These are phyloP conservation scores for Smutsia temminckii DNA, from an alignment of 2,797 vertebrate genomes.

Conservation along the genomic window DNA sequence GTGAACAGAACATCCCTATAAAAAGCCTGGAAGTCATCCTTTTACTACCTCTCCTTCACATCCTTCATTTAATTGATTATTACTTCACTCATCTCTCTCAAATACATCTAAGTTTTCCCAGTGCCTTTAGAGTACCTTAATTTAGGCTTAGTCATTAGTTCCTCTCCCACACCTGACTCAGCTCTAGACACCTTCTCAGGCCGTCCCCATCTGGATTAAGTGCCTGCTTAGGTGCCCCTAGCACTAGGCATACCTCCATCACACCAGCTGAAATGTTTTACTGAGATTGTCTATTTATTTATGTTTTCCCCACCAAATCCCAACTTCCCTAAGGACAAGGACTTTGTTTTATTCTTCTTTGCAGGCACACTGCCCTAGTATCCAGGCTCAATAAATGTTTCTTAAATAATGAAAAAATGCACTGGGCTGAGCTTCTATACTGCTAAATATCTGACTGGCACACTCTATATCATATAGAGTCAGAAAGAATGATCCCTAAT, in stretches of 20 bases:
- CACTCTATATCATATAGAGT: neutral
- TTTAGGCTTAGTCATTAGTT: neutral
- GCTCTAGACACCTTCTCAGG: neutral
- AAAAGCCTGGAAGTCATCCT: neutral
- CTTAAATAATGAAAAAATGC: neutral
- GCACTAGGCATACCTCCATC: neutral
- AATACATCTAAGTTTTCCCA: neutral
- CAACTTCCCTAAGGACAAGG: neutral
- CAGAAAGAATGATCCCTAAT: neutral
- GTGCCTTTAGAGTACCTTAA: neutral
- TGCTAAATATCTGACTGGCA: neutral
- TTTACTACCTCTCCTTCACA: neutral
- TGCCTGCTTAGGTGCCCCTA: neutral
- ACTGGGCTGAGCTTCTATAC: neutral
- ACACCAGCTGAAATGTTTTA: neutral
- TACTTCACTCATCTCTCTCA: neutral
- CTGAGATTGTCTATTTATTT: neutral
- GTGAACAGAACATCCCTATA: neutral
- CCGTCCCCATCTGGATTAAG: neutral
- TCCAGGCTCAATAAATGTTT: neutral
- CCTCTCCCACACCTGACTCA: neutral
- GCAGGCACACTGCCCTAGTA: neutral
- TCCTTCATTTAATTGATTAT: neutral
- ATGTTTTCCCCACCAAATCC: neutral
- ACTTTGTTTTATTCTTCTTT: neutral